Percentiles rank a stretch among this genome's conserved stretches.
These are phyloP conservation scores for Porites divaricata DNA, from an alignment of 92 coral and sea anemone species.

Conservation along the genomic window DNA sequence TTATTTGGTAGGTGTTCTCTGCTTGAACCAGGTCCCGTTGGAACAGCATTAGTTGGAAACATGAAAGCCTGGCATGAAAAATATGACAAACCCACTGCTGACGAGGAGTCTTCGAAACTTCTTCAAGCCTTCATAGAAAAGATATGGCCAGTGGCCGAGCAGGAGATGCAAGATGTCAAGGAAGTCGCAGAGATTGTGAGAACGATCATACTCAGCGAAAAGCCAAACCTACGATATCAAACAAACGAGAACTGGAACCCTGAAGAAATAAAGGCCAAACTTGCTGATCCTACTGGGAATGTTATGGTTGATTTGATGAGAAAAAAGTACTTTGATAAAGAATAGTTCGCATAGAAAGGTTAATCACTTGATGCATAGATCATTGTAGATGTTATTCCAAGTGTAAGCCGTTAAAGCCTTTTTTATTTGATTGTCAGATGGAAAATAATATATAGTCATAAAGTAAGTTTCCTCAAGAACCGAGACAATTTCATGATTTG, in stretches of 20 bases:
- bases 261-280: conserved; percentile 44
- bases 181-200: conserved; percentile 63
- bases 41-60: neutral
- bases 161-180: neutral
- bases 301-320: conserved; percentile 15
- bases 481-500: neutral
- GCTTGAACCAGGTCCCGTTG: conserved; percentile 7
- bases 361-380: neutral
- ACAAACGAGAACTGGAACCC: conserved; percentile 49
- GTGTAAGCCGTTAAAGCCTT: neutral
- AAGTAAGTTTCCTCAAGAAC: neutral
- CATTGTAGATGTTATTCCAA: neutral
- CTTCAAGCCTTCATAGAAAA: too few relatives aligned
- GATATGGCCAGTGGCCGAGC: neutral
- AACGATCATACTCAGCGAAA: conserved; percentile 62
- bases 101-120: neutral
- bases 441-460: neutral
- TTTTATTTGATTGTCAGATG: neutral
- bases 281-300: conserved; percentile 57
- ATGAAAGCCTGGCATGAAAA: neutral
- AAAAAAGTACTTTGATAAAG: conserved; percentile 9
- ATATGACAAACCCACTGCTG: neutral
- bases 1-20: neutral
- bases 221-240: conserved; percentile 73
- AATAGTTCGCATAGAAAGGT: neutral